phyloP scores from a whole-genome alignment of 2,113 vertebrate species.

The Campylomormyrus numenius region DNA sequence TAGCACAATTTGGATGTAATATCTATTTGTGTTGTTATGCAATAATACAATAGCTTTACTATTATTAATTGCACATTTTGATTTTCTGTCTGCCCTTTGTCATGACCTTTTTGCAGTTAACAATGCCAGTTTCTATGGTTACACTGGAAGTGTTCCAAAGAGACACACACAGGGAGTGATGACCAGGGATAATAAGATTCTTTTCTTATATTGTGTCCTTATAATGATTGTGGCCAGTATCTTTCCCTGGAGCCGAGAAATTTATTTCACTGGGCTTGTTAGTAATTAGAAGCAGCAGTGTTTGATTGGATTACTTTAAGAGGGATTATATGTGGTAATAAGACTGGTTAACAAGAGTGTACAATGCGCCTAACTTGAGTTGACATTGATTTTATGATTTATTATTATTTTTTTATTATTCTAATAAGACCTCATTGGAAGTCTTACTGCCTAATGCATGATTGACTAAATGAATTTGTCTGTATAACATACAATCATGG shows the following conservation, averaged over 20 bases:
- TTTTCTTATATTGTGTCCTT: not conserved
- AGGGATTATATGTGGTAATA: not conserved
- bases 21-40: not conserved
- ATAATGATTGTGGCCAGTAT: not conserved
- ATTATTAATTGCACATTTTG: not conserved
- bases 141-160: conserved; percentile 96
- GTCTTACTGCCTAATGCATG: not conserved
- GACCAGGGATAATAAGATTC: conserved; percentile 92
- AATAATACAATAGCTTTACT: not conserved
- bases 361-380: not conserved
- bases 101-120: conserved; percentile 71
- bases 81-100: conserved; percentile 13
- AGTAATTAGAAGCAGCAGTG: not conserved
- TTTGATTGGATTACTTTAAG: not conserved
- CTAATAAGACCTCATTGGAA: not conserved
- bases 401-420: not conserved
- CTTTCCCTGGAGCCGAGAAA: not conserved
- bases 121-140: conserved; percentile 99
- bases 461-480: not conserved
- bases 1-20: not conserved
- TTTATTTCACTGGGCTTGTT: not conserved
- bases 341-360: not conserved
- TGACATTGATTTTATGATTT: not conserved
- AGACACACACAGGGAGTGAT: conserved; percentile 96
- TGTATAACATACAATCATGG: not conserved